These are phyloP conservation scores for Gonatopus flavifemur DNA, from an alignment of 1,140 invertebrate genomes.

Conservation along the genomic window DNA sequence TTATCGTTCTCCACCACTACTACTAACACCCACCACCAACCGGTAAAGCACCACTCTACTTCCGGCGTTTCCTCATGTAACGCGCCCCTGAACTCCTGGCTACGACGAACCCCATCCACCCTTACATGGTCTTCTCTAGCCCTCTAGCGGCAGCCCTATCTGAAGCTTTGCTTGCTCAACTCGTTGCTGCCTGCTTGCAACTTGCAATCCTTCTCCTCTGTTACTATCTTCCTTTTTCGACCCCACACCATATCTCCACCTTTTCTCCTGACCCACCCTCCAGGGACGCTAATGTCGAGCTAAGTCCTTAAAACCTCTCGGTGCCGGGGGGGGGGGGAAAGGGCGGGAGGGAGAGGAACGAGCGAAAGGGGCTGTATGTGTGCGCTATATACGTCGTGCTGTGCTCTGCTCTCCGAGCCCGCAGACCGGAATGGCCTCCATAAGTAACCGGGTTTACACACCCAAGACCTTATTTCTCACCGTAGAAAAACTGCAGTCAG, in stretches of 20 bases:
- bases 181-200: conserved; percentile 21
- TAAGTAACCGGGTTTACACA: conserved; percentile 56
- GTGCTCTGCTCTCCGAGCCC: conserved; percentile 32
- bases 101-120: conserved; percentile 25
- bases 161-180: conserved; percentile 30
- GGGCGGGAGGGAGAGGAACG: no score
- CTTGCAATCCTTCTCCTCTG: conserved; percentile 11
- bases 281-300: conserved; percentile 54
- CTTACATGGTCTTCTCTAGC: conserved; percentile 28
- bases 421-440: conserved; percentile 54
- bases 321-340: no score
- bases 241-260: conserved; percentile 22
- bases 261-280: conserved; percentile 13
- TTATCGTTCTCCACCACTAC: conserved; percentile 18
- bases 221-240: conserved; percentile 9
- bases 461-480: conserved; percentile 54
- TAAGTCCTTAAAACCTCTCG: conserved; percentile 55
- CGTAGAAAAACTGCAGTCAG: conserved; percentile 47
- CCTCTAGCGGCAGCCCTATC: conserved; percentile 30
- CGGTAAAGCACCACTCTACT: no score
- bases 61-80: no score
- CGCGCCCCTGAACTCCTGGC: no score
- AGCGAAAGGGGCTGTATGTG: not conserved
- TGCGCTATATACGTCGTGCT: conserved; percentile 11
- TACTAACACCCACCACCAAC: not conserved